Conservation (phyloP, 2,113 vertebrate species). For the Serinus canaria region DNA sequence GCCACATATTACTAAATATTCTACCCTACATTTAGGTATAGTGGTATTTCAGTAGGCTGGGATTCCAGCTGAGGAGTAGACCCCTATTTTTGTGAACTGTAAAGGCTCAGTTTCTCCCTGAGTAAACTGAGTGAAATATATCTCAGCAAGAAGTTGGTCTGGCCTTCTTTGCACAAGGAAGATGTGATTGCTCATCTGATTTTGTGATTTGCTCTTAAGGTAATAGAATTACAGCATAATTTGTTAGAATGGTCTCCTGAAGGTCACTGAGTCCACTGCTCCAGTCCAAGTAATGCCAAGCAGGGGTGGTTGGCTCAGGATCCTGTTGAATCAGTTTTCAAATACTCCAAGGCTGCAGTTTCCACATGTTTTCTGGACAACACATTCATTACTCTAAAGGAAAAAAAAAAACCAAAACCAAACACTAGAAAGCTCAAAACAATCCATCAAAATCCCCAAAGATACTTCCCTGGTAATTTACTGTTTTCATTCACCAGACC, state of each 20-base stretch:
- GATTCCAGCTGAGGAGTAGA: background rate
- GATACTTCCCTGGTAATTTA: background rate
- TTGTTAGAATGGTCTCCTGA: background rate
- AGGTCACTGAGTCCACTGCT: background rate
- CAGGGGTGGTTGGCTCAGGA: background rate
- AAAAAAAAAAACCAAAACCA: no score
- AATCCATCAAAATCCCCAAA: fast-evolving
- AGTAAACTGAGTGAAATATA: background rate
- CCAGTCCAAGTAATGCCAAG: background rate
- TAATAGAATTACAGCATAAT: background rate
- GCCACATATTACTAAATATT: background rate
- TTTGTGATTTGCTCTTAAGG: background rate
- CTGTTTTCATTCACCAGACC: background rate
- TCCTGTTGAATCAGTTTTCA: background rate
- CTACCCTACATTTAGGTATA: background rate
- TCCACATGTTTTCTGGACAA: background rate
- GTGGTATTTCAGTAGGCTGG: background rate
- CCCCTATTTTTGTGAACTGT: background rate
- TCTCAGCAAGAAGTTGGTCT: background rate
- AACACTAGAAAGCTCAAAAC: background rate
- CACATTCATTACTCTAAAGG: background rate
- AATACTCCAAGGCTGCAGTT: background rate
- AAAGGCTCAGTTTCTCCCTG: background rate
- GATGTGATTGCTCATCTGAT: background rate
- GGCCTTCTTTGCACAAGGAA: background rate